Evolutionary conservation across 2,797 vertebrate species (phyloP).

Genomic region (Semotilus atromaculatus): DNA sequence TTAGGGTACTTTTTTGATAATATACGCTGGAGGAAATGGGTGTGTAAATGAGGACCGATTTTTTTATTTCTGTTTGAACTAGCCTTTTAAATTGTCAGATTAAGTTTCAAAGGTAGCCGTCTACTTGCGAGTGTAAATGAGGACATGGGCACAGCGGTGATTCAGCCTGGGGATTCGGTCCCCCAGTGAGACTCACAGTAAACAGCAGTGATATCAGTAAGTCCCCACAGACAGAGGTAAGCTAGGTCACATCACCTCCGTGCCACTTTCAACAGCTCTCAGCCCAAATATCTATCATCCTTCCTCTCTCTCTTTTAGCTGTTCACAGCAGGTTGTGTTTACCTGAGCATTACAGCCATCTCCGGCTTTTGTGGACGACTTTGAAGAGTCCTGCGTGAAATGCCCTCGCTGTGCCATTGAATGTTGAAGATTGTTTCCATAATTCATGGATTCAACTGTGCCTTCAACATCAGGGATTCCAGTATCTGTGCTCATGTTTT

Average conservation of each 20-base stretch:
- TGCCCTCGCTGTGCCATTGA: slow-evolving; percentile 16
- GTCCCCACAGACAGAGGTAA: slow-evolving; percentile 24
- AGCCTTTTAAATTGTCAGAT: neutral
- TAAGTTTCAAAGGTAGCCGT: slow-evolving; percentile 14
- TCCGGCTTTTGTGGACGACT: slow-evolving; percentile 24
- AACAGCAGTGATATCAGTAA: slow-evolving; percentile 28
- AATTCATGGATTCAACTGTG: slow-evolving; percentile 22
- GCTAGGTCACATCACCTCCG: slow-evolving; percentile 20
- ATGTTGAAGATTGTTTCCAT: slow-evolving; percentile 3
- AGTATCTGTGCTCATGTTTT: neutral
- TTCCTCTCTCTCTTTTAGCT: neutral
- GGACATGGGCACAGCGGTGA: slow-evolving; percentile 15
- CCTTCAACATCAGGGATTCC: neutral
- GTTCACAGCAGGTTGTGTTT: slow-evolving; percentile 23
- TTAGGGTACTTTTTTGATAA: neutral
- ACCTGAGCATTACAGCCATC: slow-evolving; percentile 27
- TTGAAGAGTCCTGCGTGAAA: slow-evolving; percentile 30
- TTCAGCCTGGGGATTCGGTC: slow-evolving; percentile 21
- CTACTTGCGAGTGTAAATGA: slow-evolving; percentile 5
- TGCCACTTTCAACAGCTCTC: slow-evolving; percentile 27
- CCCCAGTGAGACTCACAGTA: slow-evolving; percentile 33
- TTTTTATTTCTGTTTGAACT: neutral
- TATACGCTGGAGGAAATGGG: neutral
- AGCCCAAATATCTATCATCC: slow-evolving; percentile 32
- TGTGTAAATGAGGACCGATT: neutral